Conservation (phyloP, 2,113 vertebrate species). For the Cromileptes altivelis region DNA sequence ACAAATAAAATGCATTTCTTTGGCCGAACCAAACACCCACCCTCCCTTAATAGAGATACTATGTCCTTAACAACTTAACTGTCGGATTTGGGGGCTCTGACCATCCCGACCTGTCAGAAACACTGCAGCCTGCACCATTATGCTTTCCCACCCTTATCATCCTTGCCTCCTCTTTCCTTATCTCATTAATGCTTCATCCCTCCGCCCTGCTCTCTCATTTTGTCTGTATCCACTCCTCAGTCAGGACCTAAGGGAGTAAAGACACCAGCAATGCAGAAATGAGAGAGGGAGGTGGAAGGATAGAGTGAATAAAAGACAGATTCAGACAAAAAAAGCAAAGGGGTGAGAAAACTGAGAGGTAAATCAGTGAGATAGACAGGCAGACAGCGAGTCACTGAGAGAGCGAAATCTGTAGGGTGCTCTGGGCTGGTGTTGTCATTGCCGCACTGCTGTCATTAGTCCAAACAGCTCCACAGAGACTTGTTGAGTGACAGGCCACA, state of each 20-base stretch:
- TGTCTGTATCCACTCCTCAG: constrained; percentile 22
- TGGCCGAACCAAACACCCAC: not conserved
- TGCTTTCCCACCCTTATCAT: not conserved
- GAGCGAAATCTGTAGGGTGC: constrained; percentile 26
- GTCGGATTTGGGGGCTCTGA: not conserved
- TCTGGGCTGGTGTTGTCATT: constrained; percentile 68
- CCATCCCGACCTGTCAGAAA: not conserved
- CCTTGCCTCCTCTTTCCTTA: constrained; percentile 10
- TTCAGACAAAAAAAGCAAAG: not conserved
- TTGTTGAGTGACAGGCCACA: constrained; percentile 70
- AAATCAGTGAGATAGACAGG: constrained; percentile 27
- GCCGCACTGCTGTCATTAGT: constrained; percentile 72
- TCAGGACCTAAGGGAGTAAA: constrained; percentile 20
- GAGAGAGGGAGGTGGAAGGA: not conserved
- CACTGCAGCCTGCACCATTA: not conserved
- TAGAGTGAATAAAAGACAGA: not conserved
- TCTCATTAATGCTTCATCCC: constrained; percentile 36
- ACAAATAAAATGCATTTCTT: not conserved
- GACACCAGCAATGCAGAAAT: constrained; percentile 27
- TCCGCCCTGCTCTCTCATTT: constrained; percentile 20
- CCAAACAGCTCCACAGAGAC: constrained; percentile 73
- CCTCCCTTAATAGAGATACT: too few relatives aligned
- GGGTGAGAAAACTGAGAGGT: constrained; percentile 15
- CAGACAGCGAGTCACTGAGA: constrained; percentile 17
- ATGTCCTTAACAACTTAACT: constrained; percentile 1